Evolutionary conservation across 2,888 invertebrate species (phyloP), one percentile per base, ranked within the genome.

Genomic region (Dastarcus helophoroides): DNA sequence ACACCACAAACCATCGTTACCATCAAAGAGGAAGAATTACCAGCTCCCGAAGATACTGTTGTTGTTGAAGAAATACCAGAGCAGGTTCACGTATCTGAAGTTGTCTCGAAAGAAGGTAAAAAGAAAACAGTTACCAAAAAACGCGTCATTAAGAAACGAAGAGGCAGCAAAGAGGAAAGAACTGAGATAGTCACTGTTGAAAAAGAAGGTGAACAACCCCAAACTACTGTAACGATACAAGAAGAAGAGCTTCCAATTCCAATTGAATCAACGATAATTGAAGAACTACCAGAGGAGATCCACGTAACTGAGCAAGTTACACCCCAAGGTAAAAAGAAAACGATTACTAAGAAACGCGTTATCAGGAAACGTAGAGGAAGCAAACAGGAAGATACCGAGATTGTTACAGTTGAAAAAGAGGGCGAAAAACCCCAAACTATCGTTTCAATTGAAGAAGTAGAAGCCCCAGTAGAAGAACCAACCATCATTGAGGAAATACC

Each of bases 141-240:
- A 37, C 56, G 60, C 2, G 60, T 62, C 30, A 54, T 64, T 2
- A 63, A 62, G 31, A 63, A 60, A 19, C 60, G 56, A 9, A 50
- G 51, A 13, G 58, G 51, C 3, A 47, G 44, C 5, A 52, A 51
- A 25, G 35, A 59, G 22, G 49, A 57, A 43, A 42, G 48, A 0
- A 54, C 58, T 19, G 58, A 68, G 62, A 64, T 65, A 46, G 51
- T 54, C 4, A 59, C 53, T 0, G 51, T 58, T 21, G 61, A 64
- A 41, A 62, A 62, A 40, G 60, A 62, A 35, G 60, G 64, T 24
- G 53, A 53, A 4, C 31, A 44, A 22, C 46, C 51, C 11, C 46
- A 49, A 36, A 43, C 39, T 1, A 47, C 48, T 2, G 50, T 53
- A 3, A 39, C 38, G 2, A 41, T 53, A 26, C 40, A 53, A 29